Conservation (phyloP, 2,888 invertebrate species). For the Napeogenes inachia region DNA sequence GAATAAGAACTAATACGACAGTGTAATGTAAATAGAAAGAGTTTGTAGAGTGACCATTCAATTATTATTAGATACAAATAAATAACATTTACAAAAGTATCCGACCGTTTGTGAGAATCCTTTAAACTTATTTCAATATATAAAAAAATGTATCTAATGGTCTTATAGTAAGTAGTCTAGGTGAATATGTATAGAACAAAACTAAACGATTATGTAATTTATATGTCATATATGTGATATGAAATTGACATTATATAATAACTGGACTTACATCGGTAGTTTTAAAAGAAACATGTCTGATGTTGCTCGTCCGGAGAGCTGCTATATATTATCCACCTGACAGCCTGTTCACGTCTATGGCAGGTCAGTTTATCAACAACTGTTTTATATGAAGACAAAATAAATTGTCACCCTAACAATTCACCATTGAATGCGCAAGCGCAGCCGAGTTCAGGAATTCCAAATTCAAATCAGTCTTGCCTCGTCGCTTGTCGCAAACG, state of each 20-base stretch:
- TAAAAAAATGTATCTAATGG: too few species aligned
- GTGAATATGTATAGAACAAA: too few species aligned
- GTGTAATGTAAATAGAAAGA: constrained; percentile 38
- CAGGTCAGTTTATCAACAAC: not conserved
- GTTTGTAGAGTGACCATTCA: constrained; percentile 2
- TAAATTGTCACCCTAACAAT: constrained; percentile 47
- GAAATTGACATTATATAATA: too few species aligned
- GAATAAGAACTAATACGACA: constrained; percentile 60
- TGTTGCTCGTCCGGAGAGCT: too few species aligned
- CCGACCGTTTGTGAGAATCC: too few species aligned
- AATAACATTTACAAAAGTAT: constrained; percentile 22
- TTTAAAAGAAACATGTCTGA: too few species aligned
- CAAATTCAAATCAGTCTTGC: constrained; percentile 73
- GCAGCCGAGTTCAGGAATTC: constrained; percentile 52
- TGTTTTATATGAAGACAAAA: constrained; percentile 10
- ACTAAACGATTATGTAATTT: too few species aligned
- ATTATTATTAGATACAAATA: not conserved
- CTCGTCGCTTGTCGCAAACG: constrained; percentile 52
- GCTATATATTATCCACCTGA: too few species aligned
- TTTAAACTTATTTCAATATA: too few species aligned
- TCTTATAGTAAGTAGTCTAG: too few species aligned
- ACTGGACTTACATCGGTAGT: too few species aligned
- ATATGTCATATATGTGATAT: too few species aligned
- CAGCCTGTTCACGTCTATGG: constrained; percentile 9
- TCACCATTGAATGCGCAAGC: constrained; percentile 65